Evolutionary conservation across 2,113 vertebrate species (phyloP).

Genomic region (Planiliza haematocheilus): DNA sequence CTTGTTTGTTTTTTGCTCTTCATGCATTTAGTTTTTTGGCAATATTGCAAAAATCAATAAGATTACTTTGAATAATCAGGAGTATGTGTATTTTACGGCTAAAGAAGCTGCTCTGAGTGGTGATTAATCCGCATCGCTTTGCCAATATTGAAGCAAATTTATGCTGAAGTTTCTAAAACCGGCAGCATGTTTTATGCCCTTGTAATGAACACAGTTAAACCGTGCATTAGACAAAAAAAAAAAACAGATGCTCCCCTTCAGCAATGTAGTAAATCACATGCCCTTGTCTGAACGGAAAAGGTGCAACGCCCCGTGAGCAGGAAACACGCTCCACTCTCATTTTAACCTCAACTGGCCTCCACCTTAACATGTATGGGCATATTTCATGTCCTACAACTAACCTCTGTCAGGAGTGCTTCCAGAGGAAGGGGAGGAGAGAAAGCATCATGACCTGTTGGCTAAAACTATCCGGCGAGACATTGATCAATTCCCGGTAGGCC

Average conservation of each 20-base stretch:
- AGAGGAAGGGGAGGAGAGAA: constrained; percentile 31
- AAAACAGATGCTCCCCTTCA: constrained; percentile 74
- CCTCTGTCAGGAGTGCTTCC: constrained; percentile 59
- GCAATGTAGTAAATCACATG: constrained; percentile 78
- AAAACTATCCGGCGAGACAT: constrained; percentile 52
- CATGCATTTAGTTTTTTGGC: constrained; percentile 18
- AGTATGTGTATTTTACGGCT: constrained; percentile 56
- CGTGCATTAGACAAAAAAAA: constrained; percentile 66
- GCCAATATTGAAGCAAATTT: constrained; percentile 73
- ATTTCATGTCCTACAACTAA: constrained; percentile 71
- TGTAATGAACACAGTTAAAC: constrained; percentile 81
- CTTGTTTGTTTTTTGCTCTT: constrained; percentile 8
- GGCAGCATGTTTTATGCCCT: constrained; percentile 74
- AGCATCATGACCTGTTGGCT: constrained; percentile 49
- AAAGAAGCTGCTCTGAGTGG: constrained; percentile 27
- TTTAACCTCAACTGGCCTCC: constrained; percentile 70
- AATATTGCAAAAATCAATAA: constrained; percentile 25
- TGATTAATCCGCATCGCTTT: constrained; percentile 66
- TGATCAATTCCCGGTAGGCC: constrained; percentile 59
- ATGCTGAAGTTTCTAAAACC: constrained; percentile 74
- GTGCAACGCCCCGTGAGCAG: constrained; percentile 56
- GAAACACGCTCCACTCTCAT: constrained; percentile 58
- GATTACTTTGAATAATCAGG: constrained; percentile 49
- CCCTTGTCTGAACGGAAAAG: constrained; percentile 70
- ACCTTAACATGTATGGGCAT: constrained; percentile 44